Base-by-base conservation (phyloP, 2,888 invertebrate genomes). In the Unio pictorum region DNA sequence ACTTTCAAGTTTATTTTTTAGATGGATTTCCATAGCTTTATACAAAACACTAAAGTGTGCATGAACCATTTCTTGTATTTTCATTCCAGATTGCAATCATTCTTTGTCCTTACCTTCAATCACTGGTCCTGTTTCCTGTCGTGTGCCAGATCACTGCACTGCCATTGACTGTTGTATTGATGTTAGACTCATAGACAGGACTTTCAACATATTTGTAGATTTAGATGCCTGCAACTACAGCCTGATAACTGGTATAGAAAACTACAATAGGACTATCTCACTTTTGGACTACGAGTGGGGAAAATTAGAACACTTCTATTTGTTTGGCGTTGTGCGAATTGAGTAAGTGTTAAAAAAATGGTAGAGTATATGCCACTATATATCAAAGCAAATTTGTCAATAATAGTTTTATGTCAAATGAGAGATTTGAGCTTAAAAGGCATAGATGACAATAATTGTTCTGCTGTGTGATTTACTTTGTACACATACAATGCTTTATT, bases 311-410 rank as follows among this genome's bases (percentile, higher is more conserved):
- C 65, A 64, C 8, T 57, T 78, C 15, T 68, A 69, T 20, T 59
- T 78, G 67, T 66, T 73, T 61, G 75, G 75, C 28, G 74, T 71
- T 18, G 65, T 72, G 15, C 66, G 69, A 17, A 55, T 76, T 1
- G 67, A 67, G 76, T 76, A 69, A 73, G 76, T 71, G 26, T 20
- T 18, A 34, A 45, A 17, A 17, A 15, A 23, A 6, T 30, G 30
- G 6, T 1, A 30, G 30, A 30, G 34, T 15, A 28, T 28, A 15
- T 18, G 20, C 8, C 18, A 20, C 11, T 17, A 5, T 34, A 28
- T 28, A 28, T 28, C 2, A 28, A 28, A 28, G 4, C 28, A 23
- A 23, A 23, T 23, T 23, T 23, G 23, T 23, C 23, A 23, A 23
- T 30, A 30, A 30, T 30, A 30, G 28, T 30, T 30, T 30, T 30